Percentiles rank a stretch among this genome's conserved stretches.
Evolutionary conservation across 2,113 vertebrate species (phyloP).

Genomic region (Peromyscus leucopus): DNA sequence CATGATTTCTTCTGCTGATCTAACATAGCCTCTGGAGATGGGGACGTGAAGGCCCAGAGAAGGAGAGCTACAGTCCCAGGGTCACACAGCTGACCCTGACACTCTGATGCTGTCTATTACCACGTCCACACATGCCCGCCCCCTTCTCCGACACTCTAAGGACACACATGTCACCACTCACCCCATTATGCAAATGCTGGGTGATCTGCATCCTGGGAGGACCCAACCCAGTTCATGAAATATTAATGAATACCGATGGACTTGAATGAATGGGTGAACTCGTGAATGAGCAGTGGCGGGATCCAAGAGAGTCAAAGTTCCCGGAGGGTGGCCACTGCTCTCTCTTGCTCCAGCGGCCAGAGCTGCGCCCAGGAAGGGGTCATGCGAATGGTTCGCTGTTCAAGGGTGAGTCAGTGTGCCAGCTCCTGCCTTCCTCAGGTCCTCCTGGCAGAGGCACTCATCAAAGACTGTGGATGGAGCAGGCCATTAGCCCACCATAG

Average conservation of each 20-base stretch:
- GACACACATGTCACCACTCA: too few species aligned
- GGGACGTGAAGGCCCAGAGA: constrained; percentile 46
- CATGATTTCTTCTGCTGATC: neutral
- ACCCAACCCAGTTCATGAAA: neutral
- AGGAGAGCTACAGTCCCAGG: neutral
- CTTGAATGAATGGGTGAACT: too few species aligned
- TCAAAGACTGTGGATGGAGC: neutral
- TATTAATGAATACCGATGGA: neutral
- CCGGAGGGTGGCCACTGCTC: neutral
- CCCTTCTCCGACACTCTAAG: neutral
- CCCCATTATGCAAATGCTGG: neutral
- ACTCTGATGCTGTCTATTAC: neutral
- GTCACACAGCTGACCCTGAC: neutral
- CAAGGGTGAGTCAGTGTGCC: neutral
- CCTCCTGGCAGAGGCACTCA: neutral
- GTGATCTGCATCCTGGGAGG: accelerated
- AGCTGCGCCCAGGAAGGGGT: neutral
- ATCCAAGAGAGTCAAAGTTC: neutral
- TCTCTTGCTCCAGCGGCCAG: neutral
- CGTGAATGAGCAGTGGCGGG: neutral
- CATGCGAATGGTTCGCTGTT: neutral
- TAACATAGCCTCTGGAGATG: neutral
- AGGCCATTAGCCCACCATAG: neutral
- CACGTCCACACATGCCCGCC: too few species aligned
- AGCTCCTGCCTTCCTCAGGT: neutral